Percentiles rank a stretch among this genome's conserved stretches.
phyloP scores from a whole-genome alignment of 2,888 invertebrate species.

The Liposcelis brunnea region DNA sequence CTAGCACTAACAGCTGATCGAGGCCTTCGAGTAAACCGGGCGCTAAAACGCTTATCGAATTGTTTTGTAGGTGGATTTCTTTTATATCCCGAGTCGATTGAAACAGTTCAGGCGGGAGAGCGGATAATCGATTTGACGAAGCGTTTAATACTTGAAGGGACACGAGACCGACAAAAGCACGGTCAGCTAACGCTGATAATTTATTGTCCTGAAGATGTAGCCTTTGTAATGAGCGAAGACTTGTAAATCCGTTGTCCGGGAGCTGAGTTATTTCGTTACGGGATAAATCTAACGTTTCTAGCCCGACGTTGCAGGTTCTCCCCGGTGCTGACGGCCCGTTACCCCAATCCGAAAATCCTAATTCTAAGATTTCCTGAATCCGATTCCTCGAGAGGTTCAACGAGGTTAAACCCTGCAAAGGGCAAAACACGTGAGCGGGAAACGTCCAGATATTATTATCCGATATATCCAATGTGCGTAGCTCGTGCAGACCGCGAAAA shows the following conservation, averaged over 20 bases:
- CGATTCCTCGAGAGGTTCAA: slow-evolving; percentile 61
- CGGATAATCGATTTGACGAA: slow-evolving; percentile 58
- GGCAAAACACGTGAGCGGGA: slow-evolving; percentile 54
- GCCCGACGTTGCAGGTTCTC: slow-evolving; percentile 48
- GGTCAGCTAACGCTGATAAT: slow-evolving; percentile 53
- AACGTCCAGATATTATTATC: slow-evolving; percentile 63
- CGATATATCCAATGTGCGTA: slow-evolving; percentile 49
- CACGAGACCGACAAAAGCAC: slow-evolving; percentile 51
- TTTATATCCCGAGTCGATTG: slow-evolving; percentile 51
- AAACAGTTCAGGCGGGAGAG: slow-evolving; percentile 62
- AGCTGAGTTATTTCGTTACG: slow-evolving; percentile 52
- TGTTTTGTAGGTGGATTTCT: slow-evolving; percentile 58
- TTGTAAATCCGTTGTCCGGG: slow-evolving; percentile 52
- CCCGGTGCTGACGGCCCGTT: slow-evolving; percentile 46
- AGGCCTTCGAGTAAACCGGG: slow-evolving; percentile 56
- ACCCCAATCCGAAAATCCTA: slow-evolving; percentile 58
- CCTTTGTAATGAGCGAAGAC: slow-evolving; percentile 47
- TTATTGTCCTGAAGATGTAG: slow-evolving; percentile 60
- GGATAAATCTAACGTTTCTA: slow-evolving; percentile 55
- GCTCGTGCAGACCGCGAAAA: slow-evolving; percentile 46
- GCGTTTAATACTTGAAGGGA: slow-evolving; percentile 55
- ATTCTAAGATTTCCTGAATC: slow-evolving; percentile 55
- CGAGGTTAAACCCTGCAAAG: slow-evolving; percentile 45
- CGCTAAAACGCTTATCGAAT: slow-evolving; percentile 54
- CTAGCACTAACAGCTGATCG: slow-evolving; percentile 52